A percentile compares a stretch with the other conserved stretches of the same genome.
These are phyloP conservation scores for Glyphotaelius pellucidus DNA, from an alignment of 2,888 invertebrate species.

Conservation along the genomic window DNA sequence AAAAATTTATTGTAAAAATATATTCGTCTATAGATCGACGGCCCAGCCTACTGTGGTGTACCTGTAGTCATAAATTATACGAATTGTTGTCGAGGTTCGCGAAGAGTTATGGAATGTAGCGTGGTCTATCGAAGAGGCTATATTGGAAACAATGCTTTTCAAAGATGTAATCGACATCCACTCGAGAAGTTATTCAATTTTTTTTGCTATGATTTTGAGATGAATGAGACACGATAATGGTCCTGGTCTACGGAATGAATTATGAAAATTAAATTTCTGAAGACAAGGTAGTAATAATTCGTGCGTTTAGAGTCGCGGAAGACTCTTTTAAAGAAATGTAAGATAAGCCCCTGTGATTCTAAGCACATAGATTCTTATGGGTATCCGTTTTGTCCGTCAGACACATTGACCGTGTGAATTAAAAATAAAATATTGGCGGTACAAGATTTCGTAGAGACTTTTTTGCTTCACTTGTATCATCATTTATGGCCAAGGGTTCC, in stretches of 20 bases:
- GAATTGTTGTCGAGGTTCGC: background rate
- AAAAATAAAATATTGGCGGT: background rate
- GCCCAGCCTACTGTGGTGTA: background rate
- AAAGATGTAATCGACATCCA: background rate
- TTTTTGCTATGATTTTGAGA: background rate
- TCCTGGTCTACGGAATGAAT: background rate
- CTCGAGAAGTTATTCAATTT: background rate
- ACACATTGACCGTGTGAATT: background rate
- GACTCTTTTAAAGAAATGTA: background rate
- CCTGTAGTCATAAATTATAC: background rate
- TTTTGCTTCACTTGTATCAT: background rate
- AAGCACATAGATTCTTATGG: no score
- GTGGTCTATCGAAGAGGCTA: background rate
- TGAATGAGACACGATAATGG: background rate
- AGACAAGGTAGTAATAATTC: background rate
- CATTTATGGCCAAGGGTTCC: no score
- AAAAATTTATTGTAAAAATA: background rate
- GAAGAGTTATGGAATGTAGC: background rate
- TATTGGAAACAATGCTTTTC: background rate
- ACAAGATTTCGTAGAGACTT: background rate
- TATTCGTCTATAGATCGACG: background rate
- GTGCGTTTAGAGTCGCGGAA: background rate
- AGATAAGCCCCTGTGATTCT: background rate
- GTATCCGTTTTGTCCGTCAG: background rate
- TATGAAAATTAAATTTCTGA: background rate